Evolutionary conservation across 2,888 invertebrate species (phyloP), one percentile per base, ranked within the genome.

Genomic region (Acanthosepion lycidas): DNA sequence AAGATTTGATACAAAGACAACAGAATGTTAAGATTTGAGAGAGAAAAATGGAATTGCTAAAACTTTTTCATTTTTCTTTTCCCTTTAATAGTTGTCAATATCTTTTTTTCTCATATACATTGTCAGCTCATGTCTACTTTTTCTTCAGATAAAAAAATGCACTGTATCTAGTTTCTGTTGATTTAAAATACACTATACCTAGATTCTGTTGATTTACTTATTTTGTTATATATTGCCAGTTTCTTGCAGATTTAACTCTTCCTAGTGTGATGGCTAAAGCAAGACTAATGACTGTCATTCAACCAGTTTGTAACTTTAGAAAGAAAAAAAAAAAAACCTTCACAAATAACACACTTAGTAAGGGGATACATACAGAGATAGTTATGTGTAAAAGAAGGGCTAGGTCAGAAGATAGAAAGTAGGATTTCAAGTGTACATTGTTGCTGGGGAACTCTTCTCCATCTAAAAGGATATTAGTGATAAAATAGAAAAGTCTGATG

Each of bases 401-500:
- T 59, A 59, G 55, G 0, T 59, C 59, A 59, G 59, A 59, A 59
- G 59, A 5, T 78, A 78, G 33, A 78, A n/a, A n/a, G 78, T 78
- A n/a, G 33, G 78, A 78, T 78, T 78, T 78, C 4, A 15, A 78
- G 33, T 33, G 78, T 78, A 64, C 15, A 15, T 51, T 51, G 59
- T 59, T 59, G 59, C 59, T 20, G n/a, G n/a, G 78, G n/a, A 15
- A 78, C 78, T n/a, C 18, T 33, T 33, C 78, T 33, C 78, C 78
- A 0, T 15, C n/a, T 15, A 15, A n/a, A 78, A n/a, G 78, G 78
- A 78, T 78, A 78, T 78, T 78, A 78, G 78, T n/a, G 12, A 78
- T 78, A 78, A 78, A n/a, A 33, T 78, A 78, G n/a, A 78, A n/a
- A 78, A n/a, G n/a, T 78, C 78, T n/a, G 78, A 78, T 78, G 78